These are phyloP conservation scores for Drosophila erecta DNA, from an alignment of 1,140 invertebrate species.

Conservation along the genomic window DNA sequence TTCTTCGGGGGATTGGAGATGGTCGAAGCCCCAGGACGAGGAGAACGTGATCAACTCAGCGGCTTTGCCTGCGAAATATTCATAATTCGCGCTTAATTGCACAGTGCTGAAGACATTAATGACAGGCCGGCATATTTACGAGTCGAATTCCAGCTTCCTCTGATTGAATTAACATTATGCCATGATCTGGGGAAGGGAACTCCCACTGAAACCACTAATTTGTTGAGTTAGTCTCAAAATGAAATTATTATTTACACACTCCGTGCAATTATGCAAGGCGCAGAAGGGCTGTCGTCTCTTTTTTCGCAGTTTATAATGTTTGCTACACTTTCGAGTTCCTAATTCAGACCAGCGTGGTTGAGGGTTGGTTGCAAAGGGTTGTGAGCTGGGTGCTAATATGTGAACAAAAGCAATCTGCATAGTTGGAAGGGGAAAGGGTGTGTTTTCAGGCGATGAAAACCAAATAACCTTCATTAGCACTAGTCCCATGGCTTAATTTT, in stretches of 20 bases:
- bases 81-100: slow-evolving; percentile 53
- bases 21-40: slow-evolving; percentile 11
- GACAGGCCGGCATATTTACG: slow-evolving; percentile 26
- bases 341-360: slow-evolving; percentile 36
- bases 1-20: slow-evolving; percentile 33
- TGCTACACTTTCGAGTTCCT: slow-evolving; percentile 4
- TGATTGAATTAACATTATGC: slow-evolving; percentile 44
- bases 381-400: slow-evolving; percentile 46
- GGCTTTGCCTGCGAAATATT: slow-evolving; percentile 35
- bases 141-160: background rate
- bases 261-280: slow-evolving; percentile 26
- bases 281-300: background rate
- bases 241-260: slow-evolving; percentile 75
- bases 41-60: slow-evolving; percentile 56
- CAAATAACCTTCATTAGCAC: slow-evolving; percentile 47
- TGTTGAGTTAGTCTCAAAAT: slow-evolving; percentile 58
- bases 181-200: background rate
- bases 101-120: slow-evolving; percentile 24
- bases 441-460: background rate
- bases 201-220: slow-evolving; percentile 64
- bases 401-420: slow-evolving; percentile 59
- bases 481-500: slow-evolving; percentile 5
- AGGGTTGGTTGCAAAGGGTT: slow-evolving; percentile 36
- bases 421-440: background rate
- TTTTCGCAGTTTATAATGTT: slow-evolving; percentile 22